Evolutionary conservation across 2,888 invertebrate species (phyloP).

Genomic region (Xiphydria camelus): DNA sequence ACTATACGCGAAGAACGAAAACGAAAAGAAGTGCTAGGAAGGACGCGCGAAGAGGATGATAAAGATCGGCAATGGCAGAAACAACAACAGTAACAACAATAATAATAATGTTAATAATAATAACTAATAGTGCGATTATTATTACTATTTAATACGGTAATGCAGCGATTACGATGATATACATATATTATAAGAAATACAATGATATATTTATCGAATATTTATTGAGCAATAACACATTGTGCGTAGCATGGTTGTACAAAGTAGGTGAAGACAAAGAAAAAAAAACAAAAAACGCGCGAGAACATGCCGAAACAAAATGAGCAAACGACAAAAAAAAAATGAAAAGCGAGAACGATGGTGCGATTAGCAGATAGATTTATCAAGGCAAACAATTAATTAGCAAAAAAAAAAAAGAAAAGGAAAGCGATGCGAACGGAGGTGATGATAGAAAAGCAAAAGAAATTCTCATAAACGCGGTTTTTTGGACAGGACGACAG

Average conservation of each 20-base stretch:
- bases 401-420: conserved; percentile 11
- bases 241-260: conserved; percentile 53
- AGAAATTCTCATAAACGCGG: conserved; percentile 16
- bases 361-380: too few relatives aligned
- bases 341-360: conserved; percentile 12
- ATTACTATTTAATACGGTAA: conserved; percentile 32
- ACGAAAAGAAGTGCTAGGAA: too few relatives aligned
- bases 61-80: conserved; percentile 17
- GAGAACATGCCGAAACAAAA: conserved; percentile 4
- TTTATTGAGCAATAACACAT: conserved; percentile 47
- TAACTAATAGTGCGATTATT: conserved; percentile 38
- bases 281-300: conserved; percentile 19
- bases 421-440: conserved; percentile 6
- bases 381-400: conserved; percentile 2
- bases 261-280: conserved; percentile 42
- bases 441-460: conserved; percentile 9
- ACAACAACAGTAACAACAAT: conserved; percentile 26
- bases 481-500: conserved; percentile 24
- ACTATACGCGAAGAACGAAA: not conserved
- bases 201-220: conserved; percentile 56
- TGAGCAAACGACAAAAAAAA: conserved; percentile 16
- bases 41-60: conserved; percentile 12
- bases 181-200: conserved; percentile 48
- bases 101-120: conserved; percentile 30
- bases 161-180: conserved; percentile 39